These are phyloP conservation scores for Scartelaos histophorus DNA, from an alignment of 2,113 vertebrate species.

Conservation along the genomic window DNA sequence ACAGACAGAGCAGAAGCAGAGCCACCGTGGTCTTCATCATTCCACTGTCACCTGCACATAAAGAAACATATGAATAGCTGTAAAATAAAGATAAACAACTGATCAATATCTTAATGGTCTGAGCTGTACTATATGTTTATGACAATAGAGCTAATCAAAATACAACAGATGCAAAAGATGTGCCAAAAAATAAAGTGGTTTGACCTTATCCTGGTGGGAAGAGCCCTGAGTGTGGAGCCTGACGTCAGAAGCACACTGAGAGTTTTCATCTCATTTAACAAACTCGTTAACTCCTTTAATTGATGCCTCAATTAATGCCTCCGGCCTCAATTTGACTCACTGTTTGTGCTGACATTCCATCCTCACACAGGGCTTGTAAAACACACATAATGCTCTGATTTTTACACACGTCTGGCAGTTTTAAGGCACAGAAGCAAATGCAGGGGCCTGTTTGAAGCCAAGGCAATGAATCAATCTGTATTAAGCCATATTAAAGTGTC, in stretches of 20 bases:
- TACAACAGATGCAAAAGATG: neutral
- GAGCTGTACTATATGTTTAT: neutral
- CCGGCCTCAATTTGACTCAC: constrained; percentile 57
- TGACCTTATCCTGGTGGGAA: constrained; percentile 46
- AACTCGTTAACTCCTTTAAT: constrained; percentile 72
- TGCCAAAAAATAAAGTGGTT: neutral
- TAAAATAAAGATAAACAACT: neutral
- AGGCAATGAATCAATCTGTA: constrained; percentile 22
- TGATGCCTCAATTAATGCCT: constrained; percentile 66
- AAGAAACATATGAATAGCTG: constrained; percentile 6
- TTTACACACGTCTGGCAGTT: neutral
- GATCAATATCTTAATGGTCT: neutral
- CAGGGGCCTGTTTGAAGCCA: neutral
- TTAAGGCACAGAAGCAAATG: neutral
- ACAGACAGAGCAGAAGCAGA: constrained; percentile 85
- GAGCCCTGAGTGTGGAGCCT: constrained; percentile 40
- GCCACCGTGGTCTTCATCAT: constrained; percentile 87
- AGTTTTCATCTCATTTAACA: constrained; percentile 74
- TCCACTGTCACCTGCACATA: constrained; percentile 39
- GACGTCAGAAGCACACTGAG: constrained; percentile 55
- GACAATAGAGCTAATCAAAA: neutral
- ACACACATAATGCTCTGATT: neutral
- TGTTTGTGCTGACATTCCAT: constrained; percentile 41
- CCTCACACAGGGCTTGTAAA: constrained; percentile 7
- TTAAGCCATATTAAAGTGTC: constrained; percentile 12